A percentile compares a stretch with the other conserved stretches of the same genome.
These are phyloP conservation scores for Oscheius sp. DNA, from an alignment of 2,888 invertebrate species.

Conservation along the genomic window DNA sequence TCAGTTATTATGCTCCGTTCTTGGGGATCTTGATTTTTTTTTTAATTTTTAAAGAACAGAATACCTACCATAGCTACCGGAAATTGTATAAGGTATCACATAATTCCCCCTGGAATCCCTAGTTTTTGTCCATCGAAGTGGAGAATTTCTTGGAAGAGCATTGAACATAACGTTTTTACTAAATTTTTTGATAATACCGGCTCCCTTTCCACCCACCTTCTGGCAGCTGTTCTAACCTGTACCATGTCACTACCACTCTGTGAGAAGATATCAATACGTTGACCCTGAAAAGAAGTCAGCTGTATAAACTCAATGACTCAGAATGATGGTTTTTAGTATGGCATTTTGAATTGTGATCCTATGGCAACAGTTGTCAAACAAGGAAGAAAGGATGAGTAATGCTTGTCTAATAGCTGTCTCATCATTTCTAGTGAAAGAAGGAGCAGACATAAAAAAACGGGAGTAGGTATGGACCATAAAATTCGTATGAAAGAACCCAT, in stretches of 20 bases:
- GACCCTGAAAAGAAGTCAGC: constrained; percentile 48
- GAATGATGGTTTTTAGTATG: too few relatives aligned
- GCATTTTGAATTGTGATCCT: too few relatives aligned
- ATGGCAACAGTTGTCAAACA: too few relatives aligned
- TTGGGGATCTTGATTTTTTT: constrained; percentile 40
- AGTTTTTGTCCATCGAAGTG: constrained; percentile 51
- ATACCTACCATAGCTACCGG: constrained; percentile 54
- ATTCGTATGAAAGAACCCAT: too few relatives aligned
- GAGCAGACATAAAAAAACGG: too few relatives aligned
- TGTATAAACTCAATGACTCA: constrained; percentile 24
- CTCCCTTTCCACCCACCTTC: background rate
- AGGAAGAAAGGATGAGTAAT: background rate
- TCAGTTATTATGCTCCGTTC: constrained; percentile 51
- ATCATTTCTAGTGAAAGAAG: too few relatives aligned
- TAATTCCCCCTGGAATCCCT: constrained; percentile 49
- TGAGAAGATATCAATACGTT: constrained; percentile 55
- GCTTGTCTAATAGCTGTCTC: too few relatives aligned
- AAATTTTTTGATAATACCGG: background rate
- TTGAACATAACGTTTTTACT: constrained; percentile 38
- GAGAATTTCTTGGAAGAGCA: constrained; percentile 46
- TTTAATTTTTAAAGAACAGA: background rate
- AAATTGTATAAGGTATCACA: constrained; percentile 57
- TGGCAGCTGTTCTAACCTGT: constrained; percentile 17
- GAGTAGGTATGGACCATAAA: too few relatives aligned
- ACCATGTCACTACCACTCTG: constrained; percentile 54